phyloP scores from a whole-genome alignment of 2,888 invertebrate species.

The Torymus tubicola region DNA sequence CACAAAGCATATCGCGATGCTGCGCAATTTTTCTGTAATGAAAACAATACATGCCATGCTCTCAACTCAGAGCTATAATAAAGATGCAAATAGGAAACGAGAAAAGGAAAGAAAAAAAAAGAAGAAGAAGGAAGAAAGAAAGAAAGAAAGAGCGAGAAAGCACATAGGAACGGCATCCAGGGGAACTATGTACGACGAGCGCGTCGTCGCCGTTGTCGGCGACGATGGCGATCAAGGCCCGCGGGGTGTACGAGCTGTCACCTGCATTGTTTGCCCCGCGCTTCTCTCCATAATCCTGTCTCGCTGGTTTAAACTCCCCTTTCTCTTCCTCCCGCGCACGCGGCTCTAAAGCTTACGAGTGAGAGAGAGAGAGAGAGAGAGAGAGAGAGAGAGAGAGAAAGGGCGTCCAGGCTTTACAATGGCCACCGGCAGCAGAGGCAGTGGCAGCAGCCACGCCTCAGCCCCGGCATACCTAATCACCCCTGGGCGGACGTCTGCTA shows the following conservation, averaged over 20 bases:
- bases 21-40: neutral
- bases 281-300: slow-evolving; percentile 59
- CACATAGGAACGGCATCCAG: neutral
- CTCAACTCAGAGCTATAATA: slow-evolving; percentile 27
- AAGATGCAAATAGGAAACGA: slow-evolving; percentile 10
- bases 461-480: slow-evolving; percentile 72
- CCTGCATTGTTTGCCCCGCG: slow-evolving; percentile 70
- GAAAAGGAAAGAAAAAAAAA: neutral
- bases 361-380: slow-evolving; percentile 14
- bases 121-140: neutral
- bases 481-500: slow-evolving; percentile 72
- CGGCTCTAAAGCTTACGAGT: slow-evolving; percentile 32
- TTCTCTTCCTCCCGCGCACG: neutral
- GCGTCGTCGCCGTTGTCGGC: slow-evolving; percentile 19
- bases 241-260: slow-evolving; percentile 70
- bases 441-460: slow-evolving; percentile 66
- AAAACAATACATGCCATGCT: slow-evolving; percentile 6
- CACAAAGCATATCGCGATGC: neutral
- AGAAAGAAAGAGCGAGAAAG: neutral
- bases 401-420: slow-evolving; percentile 62
- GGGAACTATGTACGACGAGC: neutral
- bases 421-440: slow-evolving; percentile 65
- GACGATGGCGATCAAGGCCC: slow-evolving; percentile 51
- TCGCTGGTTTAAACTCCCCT: slow-evolving; percentile 45
- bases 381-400: slow-evolving; percentile 50